phyloP scores from a whole-genome alignment of 2,113 vertebrate genomes.

The Cavia porcellus region DNA sequence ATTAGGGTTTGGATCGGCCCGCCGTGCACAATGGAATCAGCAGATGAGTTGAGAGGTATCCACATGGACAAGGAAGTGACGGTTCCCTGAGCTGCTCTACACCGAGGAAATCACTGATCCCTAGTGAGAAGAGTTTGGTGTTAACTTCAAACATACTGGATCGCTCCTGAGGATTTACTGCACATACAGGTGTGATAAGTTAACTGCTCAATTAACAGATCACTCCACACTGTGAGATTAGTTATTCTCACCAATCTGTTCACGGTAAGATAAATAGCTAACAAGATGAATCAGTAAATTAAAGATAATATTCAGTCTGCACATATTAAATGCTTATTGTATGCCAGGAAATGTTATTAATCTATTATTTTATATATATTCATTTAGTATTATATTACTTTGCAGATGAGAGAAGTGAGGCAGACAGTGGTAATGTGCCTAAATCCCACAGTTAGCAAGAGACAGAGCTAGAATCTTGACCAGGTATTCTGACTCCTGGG shows the following conservation, averaged over 20 bases:
- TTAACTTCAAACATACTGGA: background rate
- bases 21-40: background rate
- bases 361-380: constrained; percentile 28
- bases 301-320: constrained; percentile 21
- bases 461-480: background rate
- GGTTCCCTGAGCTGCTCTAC: background rate
- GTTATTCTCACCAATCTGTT: background rate
- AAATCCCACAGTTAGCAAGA: background rate
- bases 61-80: background rate
- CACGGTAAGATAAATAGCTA: constrained; percentile 8
- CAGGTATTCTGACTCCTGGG: background rate
- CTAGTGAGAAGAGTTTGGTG: background rate
- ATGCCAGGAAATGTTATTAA: background rate
- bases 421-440: background rate
- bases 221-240: background rate
- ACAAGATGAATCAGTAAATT: constrained; percentile 9
- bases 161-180: background rate
- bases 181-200: background rate
- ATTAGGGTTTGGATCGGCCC: background rate
- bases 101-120: background rate
- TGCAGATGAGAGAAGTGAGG: constrained; percentile 50
- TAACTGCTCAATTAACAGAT: background rate
- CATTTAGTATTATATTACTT: constrained; percentile 16
- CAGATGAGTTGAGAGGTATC: background rate
- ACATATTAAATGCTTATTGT: background rate